Base-by-base conservation (phyloP, 37 sponge, comb jelly and placozoan genomes). In the Cliona cf. orientalis region DNA sequence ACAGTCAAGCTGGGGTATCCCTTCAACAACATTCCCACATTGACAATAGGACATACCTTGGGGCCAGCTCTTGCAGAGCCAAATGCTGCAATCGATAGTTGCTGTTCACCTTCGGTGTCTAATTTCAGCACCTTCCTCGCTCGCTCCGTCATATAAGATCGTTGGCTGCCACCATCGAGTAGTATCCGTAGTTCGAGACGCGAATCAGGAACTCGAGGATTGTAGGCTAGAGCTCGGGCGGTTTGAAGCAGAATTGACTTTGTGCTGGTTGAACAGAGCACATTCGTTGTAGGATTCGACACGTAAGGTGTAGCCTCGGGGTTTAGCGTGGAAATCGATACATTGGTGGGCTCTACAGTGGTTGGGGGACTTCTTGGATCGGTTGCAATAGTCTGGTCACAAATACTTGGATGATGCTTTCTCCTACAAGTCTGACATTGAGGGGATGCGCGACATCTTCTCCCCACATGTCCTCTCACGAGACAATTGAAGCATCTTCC, bases 151-250 rank as follows among this genome's bases (percentile, higher is more conserved):
- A 79, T 64, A 38, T 46, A 65, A 2, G 80, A 79, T 32, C 35
- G 53, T 32, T 76, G 77, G 43, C 77, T 76, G 77, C 77, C 77
- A 58, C 41, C 59, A 25, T 79, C 80, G 68, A 79, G 39, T 7
- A 79, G 58, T 21, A 64, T 11, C 5, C 68, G 12, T 5, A 66
- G 33, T 42, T 45, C 49, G 23, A 44, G 5, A 7, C n/a, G 9
- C 17, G 22, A 11, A n/a, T 38, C 25, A 34, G 60, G 62, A 29
- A 42, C 42, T 9, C 7, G 12, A 7, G 46, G 67, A 38, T 79
- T 79, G 35, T 33, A 33, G 34, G 44, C 68, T 7, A 31, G 21
- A 3, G 46, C 46, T 11, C 68, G 11, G 26, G 80, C 80, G 22
- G 80, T 79, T 41, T 79, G 80, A 12, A 79, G 55, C 5, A 79